These are phyloP conservation scores for Falco concolor DNA, from an alignment of 2,797 vertebrate species.

Conservation along the genomic window DNA sequence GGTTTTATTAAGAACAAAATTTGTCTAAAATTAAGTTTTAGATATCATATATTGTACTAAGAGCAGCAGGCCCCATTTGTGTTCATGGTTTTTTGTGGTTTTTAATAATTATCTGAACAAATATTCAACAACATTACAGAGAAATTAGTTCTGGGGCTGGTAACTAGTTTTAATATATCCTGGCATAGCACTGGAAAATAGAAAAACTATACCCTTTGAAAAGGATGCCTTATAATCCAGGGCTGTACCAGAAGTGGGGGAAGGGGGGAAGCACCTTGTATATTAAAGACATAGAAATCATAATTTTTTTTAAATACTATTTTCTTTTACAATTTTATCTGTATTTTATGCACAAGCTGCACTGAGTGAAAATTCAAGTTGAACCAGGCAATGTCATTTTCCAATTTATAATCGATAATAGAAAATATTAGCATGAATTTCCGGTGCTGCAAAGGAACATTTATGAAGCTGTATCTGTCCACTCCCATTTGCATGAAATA, in stretches of 20 bases:
- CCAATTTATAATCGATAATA: conserved; percentile 5
- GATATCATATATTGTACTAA: not conserved
- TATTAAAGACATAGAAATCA: not conserved
- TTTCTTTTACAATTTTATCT: not conserved
- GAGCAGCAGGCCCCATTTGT: not conserved
- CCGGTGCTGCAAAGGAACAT: not conserved
- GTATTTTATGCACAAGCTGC: not conserved
- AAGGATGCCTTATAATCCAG: not conserved
- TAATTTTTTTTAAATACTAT: not conserved
- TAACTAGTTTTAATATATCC: not conserved
- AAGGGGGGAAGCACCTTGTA: accelerated
- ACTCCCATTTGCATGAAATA: conserved; percentile 18
- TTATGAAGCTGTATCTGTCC: not conserved
- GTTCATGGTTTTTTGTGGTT: not conserved
- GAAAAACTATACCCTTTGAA: not conserved
- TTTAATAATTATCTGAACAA: not conserved
- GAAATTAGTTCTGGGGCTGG: not conserved
- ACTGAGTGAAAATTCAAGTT: not conserved
- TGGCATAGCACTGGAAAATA: not conserved
- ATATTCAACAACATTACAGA: not conserved
- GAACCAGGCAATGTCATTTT: not conserved
- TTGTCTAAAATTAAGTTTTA: not conserved
- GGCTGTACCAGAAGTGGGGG: not conserved
- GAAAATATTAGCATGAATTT: not conserved
- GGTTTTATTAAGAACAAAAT: not conserved